Evolutionary conservation across 2,797 vertebrate genomes (phyloP).

Genomic region (Erethizon dorsatum): DNA sequence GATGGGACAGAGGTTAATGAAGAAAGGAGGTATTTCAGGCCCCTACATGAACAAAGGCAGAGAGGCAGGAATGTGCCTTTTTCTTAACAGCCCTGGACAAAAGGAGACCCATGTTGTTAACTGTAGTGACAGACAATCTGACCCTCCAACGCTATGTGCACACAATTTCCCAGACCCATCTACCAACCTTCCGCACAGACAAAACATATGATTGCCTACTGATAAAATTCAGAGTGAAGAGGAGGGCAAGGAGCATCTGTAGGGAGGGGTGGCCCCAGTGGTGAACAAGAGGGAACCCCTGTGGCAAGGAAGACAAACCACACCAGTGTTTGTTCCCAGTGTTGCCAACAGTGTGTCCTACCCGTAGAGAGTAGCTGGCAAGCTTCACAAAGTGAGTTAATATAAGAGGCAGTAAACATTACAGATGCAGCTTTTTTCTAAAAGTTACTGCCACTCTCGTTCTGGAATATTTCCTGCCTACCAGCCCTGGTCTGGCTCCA

Average conservation of each 20-base stretch:
- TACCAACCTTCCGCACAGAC: conserved; percentile 51
- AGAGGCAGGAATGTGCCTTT: background rate
- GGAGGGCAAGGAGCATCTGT: conserved; percentile 10
- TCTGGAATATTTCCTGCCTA: conserved; percentile 63
- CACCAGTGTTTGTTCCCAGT: conserved; percentile 31
- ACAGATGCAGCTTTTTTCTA: conserved; percentile 63
- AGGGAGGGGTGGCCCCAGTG: background rate
- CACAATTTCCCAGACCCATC: conserved; percentile 23
- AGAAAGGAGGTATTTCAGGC: background rate
- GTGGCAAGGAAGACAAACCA: conserved; percentile 66
- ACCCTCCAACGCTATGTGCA: background rate
- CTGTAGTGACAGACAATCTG: conserved; percentile 28
- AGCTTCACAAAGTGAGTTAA: conserved; percentile 69
- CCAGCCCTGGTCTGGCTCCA: conserved; percentile 7
- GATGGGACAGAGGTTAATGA: background rate
- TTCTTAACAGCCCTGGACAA: conserved; percentile 8
- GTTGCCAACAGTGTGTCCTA: conserved; percentile 64
- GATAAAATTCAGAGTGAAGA: conserved; percentile 57
- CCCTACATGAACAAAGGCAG: conserved; percentile 38
- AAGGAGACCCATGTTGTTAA: background rate
- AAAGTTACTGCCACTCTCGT: conserved; percentile 51
- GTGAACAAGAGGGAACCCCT: conserved; percentile 48
- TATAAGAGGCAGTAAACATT: conserved; percentile 70
- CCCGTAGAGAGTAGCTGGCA: conserved; percentile 47
- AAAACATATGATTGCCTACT: conserved; percentile 47